Evolutionary conservation across 2,113 vertebrate genomes (phyloP).

Genomic region (Pavo muticus): DNA sequence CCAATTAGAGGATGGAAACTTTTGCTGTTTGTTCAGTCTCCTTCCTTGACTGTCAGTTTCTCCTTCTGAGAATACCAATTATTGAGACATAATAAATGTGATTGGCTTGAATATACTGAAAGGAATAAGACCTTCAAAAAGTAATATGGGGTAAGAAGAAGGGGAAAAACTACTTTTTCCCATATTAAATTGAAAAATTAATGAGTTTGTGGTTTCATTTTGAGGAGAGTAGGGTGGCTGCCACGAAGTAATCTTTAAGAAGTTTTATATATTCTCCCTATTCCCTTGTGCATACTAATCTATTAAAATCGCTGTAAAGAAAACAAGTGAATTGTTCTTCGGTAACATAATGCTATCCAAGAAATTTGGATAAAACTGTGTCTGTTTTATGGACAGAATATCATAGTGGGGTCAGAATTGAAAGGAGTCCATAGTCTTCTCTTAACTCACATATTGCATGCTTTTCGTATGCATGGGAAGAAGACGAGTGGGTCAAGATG

Average conservation of each 20-base stretch:
- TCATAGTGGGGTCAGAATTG: not conserved
- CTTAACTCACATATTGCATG: accelerated
- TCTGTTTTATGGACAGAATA: not conserved
- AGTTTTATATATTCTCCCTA: not conserved
- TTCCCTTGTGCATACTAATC: not conserved
- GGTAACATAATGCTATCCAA: not conserved
- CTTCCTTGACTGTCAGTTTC: not conserved
- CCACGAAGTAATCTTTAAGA: not conserved
- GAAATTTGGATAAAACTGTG: not conserved
- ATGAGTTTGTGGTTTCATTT: not conserved
- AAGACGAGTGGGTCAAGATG: not conserved
- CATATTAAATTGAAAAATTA: not conserved
- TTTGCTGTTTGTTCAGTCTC: not conserved
- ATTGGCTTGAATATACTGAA: not conserved
- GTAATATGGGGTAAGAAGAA: not conserved
- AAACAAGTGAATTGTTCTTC: not conserved
- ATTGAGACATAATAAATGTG: not conserved
- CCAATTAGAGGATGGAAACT: not conserved
- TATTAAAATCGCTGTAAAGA: not conserved
- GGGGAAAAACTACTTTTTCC: not conserved
- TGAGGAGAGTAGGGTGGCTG: not conserved
- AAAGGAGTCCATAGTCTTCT: not conserved
- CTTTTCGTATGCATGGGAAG: not conserved
- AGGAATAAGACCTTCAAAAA: not conserved
- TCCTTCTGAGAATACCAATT: not conserved